These are phyloP conservation scores for Calameuta idolon DNA, from an alignment of 2,888 invertebrate genomes.

Conservation along the genomic window DNA sequence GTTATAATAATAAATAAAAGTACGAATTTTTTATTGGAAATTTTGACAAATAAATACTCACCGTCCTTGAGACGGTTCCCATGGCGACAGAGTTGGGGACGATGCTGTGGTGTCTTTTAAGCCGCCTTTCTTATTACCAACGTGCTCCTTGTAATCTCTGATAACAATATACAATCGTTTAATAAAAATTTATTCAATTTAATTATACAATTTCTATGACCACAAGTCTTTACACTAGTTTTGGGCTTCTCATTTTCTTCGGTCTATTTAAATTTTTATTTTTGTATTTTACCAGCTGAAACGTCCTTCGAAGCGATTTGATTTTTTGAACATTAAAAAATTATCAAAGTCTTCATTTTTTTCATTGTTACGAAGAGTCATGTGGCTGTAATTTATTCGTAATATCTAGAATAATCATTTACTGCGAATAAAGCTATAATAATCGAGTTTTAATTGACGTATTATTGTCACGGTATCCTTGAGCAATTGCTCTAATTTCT, in stretches of 20 bases:
- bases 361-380: background rate
- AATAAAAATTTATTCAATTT: background rate
- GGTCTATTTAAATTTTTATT: too few species aligned
- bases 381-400: background rate
- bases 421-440: background rate
- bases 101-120: constrained; percentile 76
- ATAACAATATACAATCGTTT: constrained; percentile 13
- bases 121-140: constrained; percentile 78
- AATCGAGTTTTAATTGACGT: background rate
- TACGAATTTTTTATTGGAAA: background rate
- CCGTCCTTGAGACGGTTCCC: constrained; percentile 52
- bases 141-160: constrained; percentile 92
- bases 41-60: constrained; percentile 23
- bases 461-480: background rate
- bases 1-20: background rate
- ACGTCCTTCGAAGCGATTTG: too few species aligned
- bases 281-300: too few species aligned
- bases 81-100: constrained; percentile 80
- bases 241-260: too few species aligned
- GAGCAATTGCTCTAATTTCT: background rate
- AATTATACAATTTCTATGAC: background rate
- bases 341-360: too few species aligned
- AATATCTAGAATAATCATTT: background rate
- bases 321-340: too few species aligned
- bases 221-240: background rate